Evolutionary conservation across 1,140 invertebrate species (phyloP), one percentile per base, ranked within the genome.

Genomic region (Drosophila nasuta): DNA sequence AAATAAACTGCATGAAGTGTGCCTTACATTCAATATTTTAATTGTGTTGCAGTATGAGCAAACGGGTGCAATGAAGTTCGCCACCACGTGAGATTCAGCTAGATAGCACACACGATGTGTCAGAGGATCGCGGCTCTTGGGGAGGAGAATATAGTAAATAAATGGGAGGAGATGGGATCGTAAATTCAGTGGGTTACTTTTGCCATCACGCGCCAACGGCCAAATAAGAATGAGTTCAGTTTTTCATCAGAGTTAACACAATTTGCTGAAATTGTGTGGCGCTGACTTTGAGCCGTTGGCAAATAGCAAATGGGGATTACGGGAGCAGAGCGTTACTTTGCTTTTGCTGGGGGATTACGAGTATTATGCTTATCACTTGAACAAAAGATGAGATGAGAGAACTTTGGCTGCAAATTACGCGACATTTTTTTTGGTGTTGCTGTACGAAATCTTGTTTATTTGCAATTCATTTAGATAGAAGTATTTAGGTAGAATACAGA

Each of bases 401-500:
- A 60, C 56, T 62, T 69, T 63, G 54, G 52, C 59, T 64, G 51
- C 59, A 59, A 75, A 70, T 75, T 75, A 75, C 72, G 72, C 66
- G 72, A 13, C 66, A 52, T 70, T 70, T 57, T 63, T 13, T 63
- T 7, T 17, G 0, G 30, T 33, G 10, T 17, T 38, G 13, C 33
- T 15, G 49, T 25, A 46, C 20, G 60, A 57, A 54, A 71, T 62
- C 52, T 57, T 65, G 64, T 71, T 77, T 87, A 82, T 87, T 87
- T 88, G 83, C 69, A 77, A 77, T 75, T 77, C 63, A 87, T 87
- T 87, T 74, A 82, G 79, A 82, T 88, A 64, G 46, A 45, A 48
- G 38, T 60, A 7, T 43, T 48, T 81, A 79, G 65, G 33, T 60
- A n/a, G 78, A 80, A 68, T 73, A 77, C 69, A 60, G 45, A 65